These are phyloP conservation scores for Pantherophis vulpinus DNA, from an alignment of 2,797 vertebrate species.

Conservation along the genomic window DNA sequence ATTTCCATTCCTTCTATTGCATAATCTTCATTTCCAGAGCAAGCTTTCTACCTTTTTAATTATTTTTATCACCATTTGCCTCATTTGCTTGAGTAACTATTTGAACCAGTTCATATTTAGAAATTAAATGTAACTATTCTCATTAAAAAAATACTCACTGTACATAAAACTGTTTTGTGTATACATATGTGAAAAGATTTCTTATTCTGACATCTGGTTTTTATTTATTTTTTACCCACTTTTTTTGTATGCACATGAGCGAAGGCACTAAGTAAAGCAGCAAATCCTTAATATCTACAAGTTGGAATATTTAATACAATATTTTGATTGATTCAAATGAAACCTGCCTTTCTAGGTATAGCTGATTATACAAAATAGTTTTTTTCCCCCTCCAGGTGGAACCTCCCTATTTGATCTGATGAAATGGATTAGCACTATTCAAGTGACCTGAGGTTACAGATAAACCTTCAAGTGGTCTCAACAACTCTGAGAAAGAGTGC, in stretches of 20 bases:
- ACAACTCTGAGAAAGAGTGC: background rate
- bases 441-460: background rate
- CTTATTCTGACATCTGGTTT: background rate
- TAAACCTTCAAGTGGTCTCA: background rate
- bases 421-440: conserved; percentile 57
- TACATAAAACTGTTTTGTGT: background rate
- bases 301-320: background rate
- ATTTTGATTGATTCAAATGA: conserved; percentile 47
- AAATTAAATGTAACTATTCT: background rate
- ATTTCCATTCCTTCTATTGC: background rate
- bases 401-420: conserved; percentile 30
- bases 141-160: background rate
- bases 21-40: background rate
- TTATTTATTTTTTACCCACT: background rate
- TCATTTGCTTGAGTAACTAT: background rate
- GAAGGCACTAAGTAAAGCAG: background rate
- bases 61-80: background rate
- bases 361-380: conserved; percentile 54
- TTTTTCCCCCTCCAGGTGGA: conserved; percentile 24
- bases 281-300: conserved; percentile 43
- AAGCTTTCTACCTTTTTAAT: background rate
- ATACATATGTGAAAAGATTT: background rate
- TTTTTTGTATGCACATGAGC: background rate
- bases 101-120: background rate
- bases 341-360: conserved; percentile 34